phyloP scores from a whole-genome alignment of 2,797 vertebrate species.

The Sebastes hubbsi region DNA sequence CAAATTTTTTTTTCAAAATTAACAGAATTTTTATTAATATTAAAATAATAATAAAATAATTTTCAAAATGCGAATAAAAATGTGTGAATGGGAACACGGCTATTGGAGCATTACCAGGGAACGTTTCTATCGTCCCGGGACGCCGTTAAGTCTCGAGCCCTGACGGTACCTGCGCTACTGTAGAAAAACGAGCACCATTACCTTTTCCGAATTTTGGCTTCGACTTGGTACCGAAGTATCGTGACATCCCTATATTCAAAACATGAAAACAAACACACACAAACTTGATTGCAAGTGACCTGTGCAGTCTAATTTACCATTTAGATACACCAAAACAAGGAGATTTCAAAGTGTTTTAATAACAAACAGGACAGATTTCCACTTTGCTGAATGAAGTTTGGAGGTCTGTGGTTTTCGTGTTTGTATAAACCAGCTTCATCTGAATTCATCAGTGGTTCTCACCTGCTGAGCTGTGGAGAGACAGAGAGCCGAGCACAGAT shows the following conservation, averaged over 20 bases:
- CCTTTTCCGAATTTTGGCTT: not conserved
- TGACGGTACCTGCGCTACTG: not conserved
- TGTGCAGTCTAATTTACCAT: not conserved
- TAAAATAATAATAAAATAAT: no score
- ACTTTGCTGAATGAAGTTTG: conserved; percentile 12
- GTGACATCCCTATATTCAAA: not conserved
- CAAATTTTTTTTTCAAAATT: no score
- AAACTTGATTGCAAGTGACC: conserved; percentile 5
- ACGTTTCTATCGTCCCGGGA: not conserved
- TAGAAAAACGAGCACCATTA: not conserved
- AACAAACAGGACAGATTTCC: not conserved
- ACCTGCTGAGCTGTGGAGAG: conserved; percentile 13
- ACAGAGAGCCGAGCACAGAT: not conserved
- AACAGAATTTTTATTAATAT: no score
- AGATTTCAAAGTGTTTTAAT: not conserved
- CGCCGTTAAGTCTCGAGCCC: no score
- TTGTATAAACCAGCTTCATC: conserved; percentile 63
- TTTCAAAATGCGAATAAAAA: not conserved
- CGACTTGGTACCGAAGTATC: not conserved
- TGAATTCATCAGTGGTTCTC: conserved; percentile 56
- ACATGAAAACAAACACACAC: conserved; percentile 42
- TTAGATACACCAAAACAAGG: conserved; percentile 3
- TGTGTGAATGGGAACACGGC: not conserved
- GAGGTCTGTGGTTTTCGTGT: conserved; percentile 35
- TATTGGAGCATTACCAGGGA: not conserved